A percentile compares a stretch with the other conserved stretches of the same genome.
These are phyloP conservation scores for Labeo rohita DNA, from an alignment of 2,113 vertebrate genomes.

Conservation along the genomic window DNA sequence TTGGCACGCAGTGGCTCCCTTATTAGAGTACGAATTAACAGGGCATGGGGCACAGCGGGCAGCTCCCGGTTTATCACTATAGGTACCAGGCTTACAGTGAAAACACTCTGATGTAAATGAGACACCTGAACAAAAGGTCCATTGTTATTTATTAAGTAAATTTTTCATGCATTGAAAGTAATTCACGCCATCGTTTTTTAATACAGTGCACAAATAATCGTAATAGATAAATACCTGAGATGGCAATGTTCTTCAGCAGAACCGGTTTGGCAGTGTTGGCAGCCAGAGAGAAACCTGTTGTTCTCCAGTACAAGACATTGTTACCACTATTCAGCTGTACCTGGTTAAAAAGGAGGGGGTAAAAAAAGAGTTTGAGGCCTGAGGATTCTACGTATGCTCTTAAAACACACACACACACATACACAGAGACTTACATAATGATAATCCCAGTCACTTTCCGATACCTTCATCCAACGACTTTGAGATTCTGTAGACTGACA, in stretches of 20 bases:
- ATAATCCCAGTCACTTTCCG: slow-evolving; percentile 84
- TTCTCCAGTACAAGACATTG: slow-evolving; percentile 94
- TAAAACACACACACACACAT: background rate
- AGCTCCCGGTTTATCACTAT: slow-evolving; percentile 79
- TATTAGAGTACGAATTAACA: slow-evolving; percentile 81
- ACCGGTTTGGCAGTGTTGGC: slow-evolving; percentile 82
- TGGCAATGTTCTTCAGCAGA: slow-evolving; percentile 85
- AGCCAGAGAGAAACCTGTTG: slow-evolving; percentile 80
- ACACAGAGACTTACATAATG: slow-evolving; percentile 77
- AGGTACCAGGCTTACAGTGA: slow-evolving; percentile 91
- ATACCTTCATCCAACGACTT: slow-evolving; percentile 85
- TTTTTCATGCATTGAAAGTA: background rate
- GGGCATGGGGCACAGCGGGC: slow-evolving; percentile 83
- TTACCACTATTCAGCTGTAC: slow-evolving; percentile 85
- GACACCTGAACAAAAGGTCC: slow-evolving; percentile 76
- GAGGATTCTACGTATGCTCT: background rate
- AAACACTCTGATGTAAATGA: slow-evolving; percentile 96
- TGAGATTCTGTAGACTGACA: slow-evolving; percentile 87
- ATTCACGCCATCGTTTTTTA: background rate
- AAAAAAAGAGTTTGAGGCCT: background rate
- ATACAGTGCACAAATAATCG: background rate
- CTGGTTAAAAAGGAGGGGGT: slow-evolving; percentile 66
- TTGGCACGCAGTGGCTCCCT: slow-evolving; percentile 86
- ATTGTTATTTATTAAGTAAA: background rate
- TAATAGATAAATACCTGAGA: slow-evolving; percentile 82